Base-by-base conservation (phyloP, 2,888 invertebrate species). In the Mactromeris polynyma region DNA sequence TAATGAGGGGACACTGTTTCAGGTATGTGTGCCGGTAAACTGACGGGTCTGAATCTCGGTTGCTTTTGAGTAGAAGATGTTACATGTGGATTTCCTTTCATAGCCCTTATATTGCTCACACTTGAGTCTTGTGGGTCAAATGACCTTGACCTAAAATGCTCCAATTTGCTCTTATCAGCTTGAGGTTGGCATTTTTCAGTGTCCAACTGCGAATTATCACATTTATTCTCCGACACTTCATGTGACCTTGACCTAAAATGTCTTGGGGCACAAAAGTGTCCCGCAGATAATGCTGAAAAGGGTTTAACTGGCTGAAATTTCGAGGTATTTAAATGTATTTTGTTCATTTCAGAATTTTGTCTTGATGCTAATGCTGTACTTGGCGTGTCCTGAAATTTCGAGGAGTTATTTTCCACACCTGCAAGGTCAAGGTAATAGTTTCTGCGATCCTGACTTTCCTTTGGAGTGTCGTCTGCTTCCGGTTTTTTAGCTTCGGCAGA, bases 241-340 rank as follows among this genome's bases (percentile, higher is more conserved):
- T 97, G 97, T 26, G 97, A 97, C 94, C 97, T 96, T 40, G 97
- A 97, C 91, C 97, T 95, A 91, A 97, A 96, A 93, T 97, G 97
- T 81, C 93, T 94, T 80, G 93, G 92, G 81, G 94, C 94, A 86
- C 81, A 89, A 40, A 89, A 87, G 17, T 86, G 86, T 69, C 85
- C 93, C 73, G 89, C 89, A 89, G 89, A 83, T 94, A 94, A 88
- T 94, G 93, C 92, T 94, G 94, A 81, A 91, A 90, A 26, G 64
- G 89, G 88, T 86, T 92, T 91, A 31, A 90, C 82, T 81, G 90
- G 85, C 77, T 92, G 89, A 89, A 73, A 80, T 80, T 86, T 92
- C 58, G 89, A 82, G 85, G 91, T 89, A 86, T 91, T 91, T 64
- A 90, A 79, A 40, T 69, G 86, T 42, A 89, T 87, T 77, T 94